These are phyloP conservation scores for Melopsittacus undulatus DNA, from an alignment of 2,797 vertebrate genomes.

Conservation along the genomic window DNA sequence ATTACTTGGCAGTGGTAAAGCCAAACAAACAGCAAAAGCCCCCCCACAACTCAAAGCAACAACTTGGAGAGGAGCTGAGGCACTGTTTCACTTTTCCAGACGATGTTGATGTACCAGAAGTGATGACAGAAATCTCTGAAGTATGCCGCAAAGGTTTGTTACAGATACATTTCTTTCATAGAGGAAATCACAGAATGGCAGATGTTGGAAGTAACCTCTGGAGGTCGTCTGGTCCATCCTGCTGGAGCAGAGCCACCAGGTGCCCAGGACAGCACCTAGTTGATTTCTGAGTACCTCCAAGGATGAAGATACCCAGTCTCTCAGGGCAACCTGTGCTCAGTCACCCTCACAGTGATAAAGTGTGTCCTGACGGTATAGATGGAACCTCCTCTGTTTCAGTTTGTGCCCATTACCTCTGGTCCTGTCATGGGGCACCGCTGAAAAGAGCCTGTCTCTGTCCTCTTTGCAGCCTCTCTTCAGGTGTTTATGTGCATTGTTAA, in stretches of 20 bases:
- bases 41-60: not conserved
- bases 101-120: not conserved
- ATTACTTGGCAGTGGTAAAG: not conserved
- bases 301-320: not conserved
- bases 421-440: fast-evolving
- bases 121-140: not conserved
- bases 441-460: not conserved
- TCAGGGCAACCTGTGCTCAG: not conserved
- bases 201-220: not conserved
- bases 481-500: not conserved
- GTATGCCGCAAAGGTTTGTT: not conserved
- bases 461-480: not conserved
- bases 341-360: not conserved
- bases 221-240: not conserved
- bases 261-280: not conserved
- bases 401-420: not conserved
- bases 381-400: not conserved
- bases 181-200: not conserved
- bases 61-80: not conserved
- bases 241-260: not conserved
- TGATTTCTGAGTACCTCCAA: not conserved
- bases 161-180: not conserved
- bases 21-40: not conserved
- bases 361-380: not conserved
- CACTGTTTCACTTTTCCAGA: not conserved